Conservation (phyloP, 1,140 invertebrate species). For the Wiebesia pumilae region DNA sequence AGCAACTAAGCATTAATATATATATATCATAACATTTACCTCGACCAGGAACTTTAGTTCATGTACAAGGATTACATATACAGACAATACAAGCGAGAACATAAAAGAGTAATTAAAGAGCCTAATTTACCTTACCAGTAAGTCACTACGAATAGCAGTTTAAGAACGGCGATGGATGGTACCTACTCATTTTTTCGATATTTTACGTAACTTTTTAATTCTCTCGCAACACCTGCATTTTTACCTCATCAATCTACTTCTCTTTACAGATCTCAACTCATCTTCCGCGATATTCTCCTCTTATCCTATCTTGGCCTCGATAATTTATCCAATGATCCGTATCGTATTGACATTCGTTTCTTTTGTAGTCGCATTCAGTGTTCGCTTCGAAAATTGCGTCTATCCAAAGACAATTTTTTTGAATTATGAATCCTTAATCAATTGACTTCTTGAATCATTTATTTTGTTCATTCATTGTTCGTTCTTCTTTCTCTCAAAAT, state of each 20-base stretch:
- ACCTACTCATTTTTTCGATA: slow-evolving; percentile 44
- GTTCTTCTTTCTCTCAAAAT: too few relatives aligned
- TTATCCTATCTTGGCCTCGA: slow-evolving; percentile 51
- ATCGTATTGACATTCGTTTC: neutral
- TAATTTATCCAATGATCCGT: slow-evolving; percentile 57
- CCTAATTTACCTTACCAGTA: slow-evolving; percentile 51
- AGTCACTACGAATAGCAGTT: neutral
- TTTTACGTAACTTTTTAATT: slow-evolving; percentile 46
- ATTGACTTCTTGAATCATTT: slow-evolving; percentile 22
- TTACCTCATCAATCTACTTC: slow-evolving; percentile 56
- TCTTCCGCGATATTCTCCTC: slow-evolving; percentile 42
- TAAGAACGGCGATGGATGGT: too few relatives aligned
- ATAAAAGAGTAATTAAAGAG: slow-evolving; percentile 54
- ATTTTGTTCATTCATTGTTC: neutral
- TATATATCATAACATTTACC: too few relatives aligned
- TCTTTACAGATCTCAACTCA: neutral
- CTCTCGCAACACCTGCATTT: slow-evolving; percentile 53
- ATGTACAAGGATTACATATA: too few relatives aligned
- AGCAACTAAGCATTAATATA: too few relatives aligned
- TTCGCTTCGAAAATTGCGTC: slow-evolving; percentile 28
- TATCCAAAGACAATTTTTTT: slow-evolving; percentile 43
- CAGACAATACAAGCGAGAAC: too few relatives aligned
- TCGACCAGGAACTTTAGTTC: too few relatives aligned
- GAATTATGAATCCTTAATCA: slow-evolving; percentile 55
- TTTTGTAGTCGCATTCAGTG: too few relatives aligned